phyloP scores from a whole-genome alignment of 2,113 vertebrate species.

The Cavia porcellus region DNA sequence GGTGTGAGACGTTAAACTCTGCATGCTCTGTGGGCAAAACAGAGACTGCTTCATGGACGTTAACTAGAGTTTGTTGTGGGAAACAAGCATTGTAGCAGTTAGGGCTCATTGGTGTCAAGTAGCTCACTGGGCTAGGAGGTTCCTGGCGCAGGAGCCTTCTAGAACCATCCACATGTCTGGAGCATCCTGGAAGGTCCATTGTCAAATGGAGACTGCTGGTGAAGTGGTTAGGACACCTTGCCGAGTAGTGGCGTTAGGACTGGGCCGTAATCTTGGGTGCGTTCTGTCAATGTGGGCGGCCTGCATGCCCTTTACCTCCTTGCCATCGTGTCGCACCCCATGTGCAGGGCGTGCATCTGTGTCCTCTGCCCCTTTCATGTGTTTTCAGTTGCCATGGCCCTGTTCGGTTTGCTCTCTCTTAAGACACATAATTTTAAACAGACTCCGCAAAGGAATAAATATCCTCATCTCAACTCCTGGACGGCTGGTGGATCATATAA shows the following conservation, averaged over 20 bases:
- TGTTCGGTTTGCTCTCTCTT: conserved; percentile 10
- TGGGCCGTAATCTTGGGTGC: background rate
- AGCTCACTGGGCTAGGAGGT: background rate
- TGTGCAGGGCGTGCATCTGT: background rate
- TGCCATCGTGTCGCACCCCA: rapidly evolving
- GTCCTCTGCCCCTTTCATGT: background rate
- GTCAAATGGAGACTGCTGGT: background rate
- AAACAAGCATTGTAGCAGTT: background rate
- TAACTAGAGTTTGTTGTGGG: background rate
- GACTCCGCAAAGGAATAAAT: conserved; percentile 97
- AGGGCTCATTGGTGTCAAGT: too few species aligned
- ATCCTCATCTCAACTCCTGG: conserved; percentile 97
- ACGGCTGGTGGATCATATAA: conserved; percentile 97
- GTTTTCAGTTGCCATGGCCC: background rate
- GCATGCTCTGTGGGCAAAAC: background rate
- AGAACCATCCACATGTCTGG: background rate
- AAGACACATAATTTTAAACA: conserved; percentile 76
- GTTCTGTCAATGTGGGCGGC: background rate
- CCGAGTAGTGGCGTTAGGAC: background rate
- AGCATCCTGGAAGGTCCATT: background rate
- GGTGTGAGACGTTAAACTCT: background rate
- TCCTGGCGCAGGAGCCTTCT: background rate
- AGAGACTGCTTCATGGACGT: background rate
- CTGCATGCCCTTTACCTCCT: rapidly evolving
- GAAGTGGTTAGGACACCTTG: background rate